A percentile compares a stretch with the other conserved stretches of the same genome.
These are phyloP conservation scores for Triops cancriformis DNA, from an alignment of 1,140 invertebrate species.

Conservation along the genomic window DNA sequence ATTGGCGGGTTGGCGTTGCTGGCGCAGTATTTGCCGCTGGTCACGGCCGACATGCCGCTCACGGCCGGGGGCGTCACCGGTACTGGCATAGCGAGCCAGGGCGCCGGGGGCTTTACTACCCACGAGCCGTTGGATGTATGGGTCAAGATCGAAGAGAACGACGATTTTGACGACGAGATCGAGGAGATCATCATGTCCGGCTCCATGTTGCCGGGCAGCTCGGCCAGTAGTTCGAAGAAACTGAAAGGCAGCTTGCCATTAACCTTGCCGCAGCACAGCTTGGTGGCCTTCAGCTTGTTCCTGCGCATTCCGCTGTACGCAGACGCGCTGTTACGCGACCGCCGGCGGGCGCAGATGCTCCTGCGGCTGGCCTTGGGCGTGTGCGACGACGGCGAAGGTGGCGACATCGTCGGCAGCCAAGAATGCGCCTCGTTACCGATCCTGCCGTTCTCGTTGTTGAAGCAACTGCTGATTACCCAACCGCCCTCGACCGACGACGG, in stretches of 20 bases:
- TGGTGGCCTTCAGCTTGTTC: constrained; percentile 81
- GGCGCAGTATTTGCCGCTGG: constrained; percentile 70
- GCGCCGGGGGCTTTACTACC: constrained; percentile 23
- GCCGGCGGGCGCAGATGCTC: constrained; percentile 72
- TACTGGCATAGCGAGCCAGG: background rate
- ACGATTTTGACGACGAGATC: constrained; percentile 27
- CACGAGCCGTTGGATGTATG: constrained; percentile 28
- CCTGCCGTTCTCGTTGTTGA: constrained; percentile 75
- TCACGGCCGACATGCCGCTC: constrained; percentile 1
- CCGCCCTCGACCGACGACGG: constrained; percentile 74
- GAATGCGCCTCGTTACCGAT: constrained; percentile 69
- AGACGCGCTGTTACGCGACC: constrained; percentile 71
- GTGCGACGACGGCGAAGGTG: constrained; percentile 80
- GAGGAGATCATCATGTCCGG: constrained; percentile 23
- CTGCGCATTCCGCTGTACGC: constrained; percentile 79
- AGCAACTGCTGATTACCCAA: constrained; percentile 65
- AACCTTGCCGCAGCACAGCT: constrained; percentile 75
- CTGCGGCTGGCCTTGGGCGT: constrained; percentile 76
- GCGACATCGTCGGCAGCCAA: constrained; percentile 64
- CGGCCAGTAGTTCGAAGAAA: constrained; percentile 31
- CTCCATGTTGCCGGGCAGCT: constrained; percentile 25
- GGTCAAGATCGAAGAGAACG: constrained; percentile 28
- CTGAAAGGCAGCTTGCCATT: constrained; percentile 28
- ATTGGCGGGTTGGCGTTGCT: constrained; percentile 77
- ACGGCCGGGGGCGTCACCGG: background rate